Base-by-base conservation (phyloP, 2,888 invertebrate species). In the Synanthedon myopaeformis region DNA sequence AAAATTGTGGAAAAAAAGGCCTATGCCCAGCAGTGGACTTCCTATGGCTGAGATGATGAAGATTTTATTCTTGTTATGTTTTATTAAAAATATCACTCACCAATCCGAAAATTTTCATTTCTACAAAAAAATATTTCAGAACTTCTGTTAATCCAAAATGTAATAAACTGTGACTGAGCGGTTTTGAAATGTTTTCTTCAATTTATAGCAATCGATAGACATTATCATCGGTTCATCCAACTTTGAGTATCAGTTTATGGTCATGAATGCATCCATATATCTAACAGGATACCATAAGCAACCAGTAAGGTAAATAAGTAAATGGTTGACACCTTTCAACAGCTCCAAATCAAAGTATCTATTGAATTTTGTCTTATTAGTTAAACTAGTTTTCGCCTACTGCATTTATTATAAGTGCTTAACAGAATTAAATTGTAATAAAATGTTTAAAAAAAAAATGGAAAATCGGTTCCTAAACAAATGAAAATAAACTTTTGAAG, bases 61-160 rank as follows among this genome's bases (percentile, higher is more conserved):
- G 5, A 35, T 35, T 10, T 10, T 35, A 35, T 10, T 10, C 10
- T 10, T 35, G 35, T 35, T 6, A 28, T 6, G 6, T 6, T 28
- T 10, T 35, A 35, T 1, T 35, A 35, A 35, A 10, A 35, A 45
- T 12, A 45, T 53, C 42, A 74, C 76, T 80, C 55, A 80, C 78
- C 72, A 74, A 63, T 45, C 66, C 64, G 58, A 64, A 71, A 76
- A 79, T 80, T 63, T 66, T 49, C 52, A 51, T 61, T 60, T 54
- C 49, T 14, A 52, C 51, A 62, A 45, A 6, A 17, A 35, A 35
- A 35, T 35, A 35, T 10, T 35, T 0, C 3, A 35, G 35, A 12
- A 57, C 50, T 35, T 35, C 35, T 35, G 35, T 23, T 23, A 23
- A 23, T 23, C 23, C 23, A 23, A 23, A 23, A 23, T 23, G 5